Evolutionary conservation across 2,888 invertebrate species (phyloP), one percentile per base, ranked within the genome.

Genomic region (Tiliacea aurago): DNA sequence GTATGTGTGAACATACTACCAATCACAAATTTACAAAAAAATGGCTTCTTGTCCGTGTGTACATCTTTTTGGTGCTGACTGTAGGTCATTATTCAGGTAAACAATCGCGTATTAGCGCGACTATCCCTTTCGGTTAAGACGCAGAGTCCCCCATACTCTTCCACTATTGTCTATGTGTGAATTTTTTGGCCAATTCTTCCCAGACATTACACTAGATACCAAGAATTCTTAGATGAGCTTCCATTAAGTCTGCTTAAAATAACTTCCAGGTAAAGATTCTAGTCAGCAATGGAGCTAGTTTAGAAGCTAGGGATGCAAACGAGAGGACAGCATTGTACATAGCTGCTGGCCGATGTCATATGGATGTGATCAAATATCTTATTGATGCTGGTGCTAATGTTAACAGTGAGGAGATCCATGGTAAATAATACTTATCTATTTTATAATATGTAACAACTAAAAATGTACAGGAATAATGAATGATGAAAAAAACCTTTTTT

Each of bases 321-420:
- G 97, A 97, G 73, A 94, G 96, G 64, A 97, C 97, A n/a, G 93
- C 97, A 0, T 86, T 97, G 70, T 94, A 94, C 84, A 84, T 95
- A 75, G 96, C 96, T 18, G 91, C 94, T 0, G 92, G 93, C 11
- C 88, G 93, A 68, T 94, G 94, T 2, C 94, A 91, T 89, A 91
- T 91, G 23, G 95, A 95, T 65, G 92, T 97, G n/a, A 96, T 97
- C 1, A 90, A 94, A 87, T 94, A 96, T 84, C 93, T 98, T 41
- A 95, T 97, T 64, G 90, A 95, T 58, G 94, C 95, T 67, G 97
- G 97, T 28, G 97, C 97, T 15, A 97, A 97, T 91, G 94, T 97
- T 1, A 97, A 97, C 89, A 95, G 97, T 49, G 98, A 98, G 93
- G 97, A 98, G 90, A 97, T 97, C 78, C 97, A 97, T 87, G 97